Percentiles rank a stretch among this genome's conserved stretches.
These are phyloP conservation scores for Tethea ocularis DNA, from an alignment of 2,888 invertebrate species.

Conservation along the genomic window DNA sequence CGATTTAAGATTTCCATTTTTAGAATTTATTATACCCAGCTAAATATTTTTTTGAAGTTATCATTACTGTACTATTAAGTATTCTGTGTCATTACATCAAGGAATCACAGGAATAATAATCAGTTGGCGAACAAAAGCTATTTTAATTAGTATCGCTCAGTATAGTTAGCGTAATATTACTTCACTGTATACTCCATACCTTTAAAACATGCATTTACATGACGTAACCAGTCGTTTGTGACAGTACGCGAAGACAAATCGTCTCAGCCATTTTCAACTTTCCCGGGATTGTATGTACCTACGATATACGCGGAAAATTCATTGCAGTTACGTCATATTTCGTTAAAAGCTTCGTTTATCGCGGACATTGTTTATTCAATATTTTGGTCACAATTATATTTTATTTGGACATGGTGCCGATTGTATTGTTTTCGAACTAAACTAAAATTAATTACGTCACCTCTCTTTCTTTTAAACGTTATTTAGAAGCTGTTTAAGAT, in stretches of 20 bases:
- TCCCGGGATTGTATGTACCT: slow-evolving; percentile 32
- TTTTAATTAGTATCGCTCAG: slow-evolving; percentile 12
- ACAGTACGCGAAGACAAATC: slow-evolving; percentile 57
- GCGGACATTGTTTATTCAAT: neutral
- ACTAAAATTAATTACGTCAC: neutral
- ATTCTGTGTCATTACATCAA: no score
- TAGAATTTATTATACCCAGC: no score
- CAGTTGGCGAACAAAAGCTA: no score
- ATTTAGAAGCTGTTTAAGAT: slow-evolving; percentile 13
- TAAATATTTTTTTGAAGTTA: no score
- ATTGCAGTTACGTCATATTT: slow-evolving; percentile 19
- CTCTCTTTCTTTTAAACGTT: neutral
- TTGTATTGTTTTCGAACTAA: neutral
- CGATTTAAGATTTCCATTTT: no score
- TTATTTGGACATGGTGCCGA: neutral
- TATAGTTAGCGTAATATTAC: slow-evolving; percentile 22
- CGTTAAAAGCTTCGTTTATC: slow-evolving; percentile 1
- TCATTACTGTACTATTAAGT: no score
- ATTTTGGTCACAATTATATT: neutral
- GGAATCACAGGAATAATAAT: no score
- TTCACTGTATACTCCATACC: slow-evolving; percentile 17
- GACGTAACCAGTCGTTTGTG: slow-evolving; percentile 47
- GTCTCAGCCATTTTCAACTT: slow-evolving; percentile 43
- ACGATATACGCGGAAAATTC: slow-evolving; percentile 24
- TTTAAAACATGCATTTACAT: slow-evolving; percentile 36